phyloP scores from a whole-genome alignment of 2,888 invertebrate genomes.

The Pedicia rivosa region DNA sequence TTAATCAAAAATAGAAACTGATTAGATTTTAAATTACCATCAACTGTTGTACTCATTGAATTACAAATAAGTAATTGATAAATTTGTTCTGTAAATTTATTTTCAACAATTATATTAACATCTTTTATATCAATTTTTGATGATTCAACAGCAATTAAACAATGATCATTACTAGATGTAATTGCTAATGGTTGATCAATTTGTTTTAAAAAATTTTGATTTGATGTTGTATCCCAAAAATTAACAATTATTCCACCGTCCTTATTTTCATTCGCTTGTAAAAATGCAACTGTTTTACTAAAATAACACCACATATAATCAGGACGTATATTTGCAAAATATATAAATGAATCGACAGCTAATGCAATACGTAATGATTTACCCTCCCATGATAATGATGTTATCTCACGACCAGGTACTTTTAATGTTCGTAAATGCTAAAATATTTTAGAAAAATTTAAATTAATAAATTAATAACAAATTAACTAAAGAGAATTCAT shows the following conservation, averaged over 20 bases:
- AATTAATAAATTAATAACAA: not conserved
- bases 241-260: slow-evolving; percentile 40
- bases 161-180: slow-evolving; percentile 57
- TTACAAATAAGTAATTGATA: slow-evolving; percentile 67
- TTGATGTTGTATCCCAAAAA: slow-evolving; percentile 88
- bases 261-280: slow-evolving; percentile 10
- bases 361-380: slow-evolving; percentile 82
- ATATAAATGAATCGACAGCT: slow-evolving; percentile 91
- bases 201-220: slow-evolving; percentile 59
- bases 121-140: slow-evolving; percentile 24
- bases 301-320: slow-evolving; percentile 95
- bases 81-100: slow-evolving; percentile 33
- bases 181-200: slow-evolving; percentile 48
- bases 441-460: slow-evolving; percentile 19
- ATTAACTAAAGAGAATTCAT: not conserved
- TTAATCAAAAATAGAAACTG: not conserved
- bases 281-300: slow-evolving; percentile 78
- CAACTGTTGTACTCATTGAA: slow-evolving; percentile 73
- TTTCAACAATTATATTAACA: slow-evolving; percentile 24
- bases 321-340: slow-evolving; percentile 93
- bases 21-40: slow-evolving; percentile 35
- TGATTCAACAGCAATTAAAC: slow-evolving; percentile 49
- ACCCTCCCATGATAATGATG: slow-evolving; percentile 89
- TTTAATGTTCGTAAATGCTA: slow-evolving; percentile 72
- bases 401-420: slow-evolving; percentile 75